Evolutionary conservation across 2,113 vertebrate genomes (phyloP).

Genomic region (Condylura cristata): DNA sequence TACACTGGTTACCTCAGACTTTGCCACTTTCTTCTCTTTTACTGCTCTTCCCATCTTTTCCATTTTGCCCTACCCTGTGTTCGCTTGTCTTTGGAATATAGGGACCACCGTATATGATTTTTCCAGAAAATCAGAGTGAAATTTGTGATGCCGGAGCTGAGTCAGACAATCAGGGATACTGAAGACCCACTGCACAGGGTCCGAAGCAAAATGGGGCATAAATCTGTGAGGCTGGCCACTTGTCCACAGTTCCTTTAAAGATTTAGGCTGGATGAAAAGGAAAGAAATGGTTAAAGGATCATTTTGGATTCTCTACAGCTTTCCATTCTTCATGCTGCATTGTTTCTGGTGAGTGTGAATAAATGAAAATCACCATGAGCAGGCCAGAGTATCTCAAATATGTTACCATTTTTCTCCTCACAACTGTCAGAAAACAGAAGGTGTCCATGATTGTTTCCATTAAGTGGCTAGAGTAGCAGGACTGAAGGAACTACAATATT

Average conservation of each 20-base stretch:
- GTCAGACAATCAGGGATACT: slow-evolving; percentile 5
- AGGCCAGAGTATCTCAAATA: not conserved
- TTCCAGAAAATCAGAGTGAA: not conserved
- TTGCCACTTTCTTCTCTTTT: slow-evolving; percentile 4
- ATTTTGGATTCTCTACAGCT: slow-evolving; percentile 35
- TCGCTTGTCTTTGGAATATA: not conserved
- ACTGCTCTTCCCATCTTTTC: not conserved
- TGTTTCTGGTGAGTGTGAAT: slow-evolving; percentile 14
- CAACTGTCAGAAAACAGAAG: not conserved
- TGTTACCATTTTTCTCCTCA: not conserved
- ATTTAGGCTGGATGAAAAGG: not conserved
- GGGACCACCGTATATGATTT: not conserved
- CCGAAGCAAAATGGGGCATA: not conserved
- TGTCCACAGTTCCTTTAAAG: not conserved
- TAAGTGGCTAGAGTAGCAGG: not conserved
- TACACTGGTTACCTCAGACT: not conserved
- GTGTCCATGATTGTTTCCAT: not conserved
- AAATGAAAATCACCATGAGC: slow-evolving; percentile 13
- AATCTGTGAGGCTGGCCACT: not conserved
- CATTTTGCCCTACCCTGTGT: not conserved
- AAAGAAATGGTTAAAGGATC: slow-evolving; percentile 21
- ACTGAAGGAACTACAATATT: not conserved
- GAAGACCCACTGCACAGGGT: not conserved
- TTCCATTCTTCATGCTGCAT: not conserved
- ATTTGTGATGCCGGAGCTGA: not conserved